These are phyloP conservation scores for Nyctibius bracteatus DNA, from an alignment of 2,113 vertebrate genomes.

Conservation along the genomic window DNA sequence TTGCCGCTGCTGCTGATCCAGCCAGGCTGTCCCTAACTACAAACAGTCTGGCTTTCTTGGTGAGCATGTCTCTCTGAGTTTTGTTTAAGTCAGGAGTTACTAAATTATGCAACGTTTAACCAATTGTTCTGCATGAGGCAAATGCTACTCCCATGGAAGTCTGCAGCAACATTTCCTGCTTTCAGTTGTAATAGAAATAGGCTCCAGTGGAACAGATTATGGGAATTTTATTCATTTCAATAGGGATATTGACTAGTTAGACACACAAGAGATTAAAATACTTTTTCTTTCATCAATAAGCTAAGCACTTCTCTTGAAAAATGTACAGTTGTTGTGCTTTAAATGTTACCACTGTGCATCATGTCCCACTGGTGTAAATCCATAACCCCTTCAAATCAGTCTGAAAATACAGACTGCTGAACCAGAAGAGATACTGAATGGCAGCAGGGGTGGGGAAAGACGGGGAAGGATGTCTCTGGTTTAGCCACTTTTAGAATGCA, in stretches of 20 bases:
- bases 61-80: not conserved
- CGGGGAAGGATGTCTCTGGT: not conserved
- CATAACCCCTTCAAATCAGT: not conserved
- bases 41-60: not conserved
- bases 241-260: not conserved
- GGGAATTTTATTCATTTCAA: slow-evolving; percentile 2
- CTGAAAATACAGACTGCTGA: not conserved
- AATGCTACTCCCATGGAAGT: not conserved
- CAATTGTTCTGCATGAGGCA: not conserved
- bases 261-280: not conserved
- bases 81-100: slow-evolving; percentile 3
- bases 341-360: not conserved
- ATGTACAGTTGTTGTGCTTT: not conserved
- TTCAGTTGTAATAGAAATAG: not conserved
- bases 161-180: not conserved
- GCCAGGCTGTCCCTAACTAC: not conserved
- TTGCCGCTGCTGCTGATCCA: not conserved
- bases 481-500: slow-evolving; percentile 28
- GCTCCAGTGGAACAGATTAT: not conserved
- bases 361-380: not conserved
- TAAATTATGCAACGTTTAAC: slow-evolving; percentile 7
- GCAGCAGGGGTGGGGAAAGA: not conserved
- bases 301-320: slow-evolving; percentile 5
- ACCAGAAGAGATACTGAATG: slow-evolving; percentile 13
- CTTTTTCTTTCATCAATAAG: slow-evolving; percentile 4